Percentiles rank a stretch among this genome's conserved stretches.
Evolutionary conservation across 2,113 vertebrate genomes (phyloP).

Genomic region (Mesitornis unicolor): DNA sequence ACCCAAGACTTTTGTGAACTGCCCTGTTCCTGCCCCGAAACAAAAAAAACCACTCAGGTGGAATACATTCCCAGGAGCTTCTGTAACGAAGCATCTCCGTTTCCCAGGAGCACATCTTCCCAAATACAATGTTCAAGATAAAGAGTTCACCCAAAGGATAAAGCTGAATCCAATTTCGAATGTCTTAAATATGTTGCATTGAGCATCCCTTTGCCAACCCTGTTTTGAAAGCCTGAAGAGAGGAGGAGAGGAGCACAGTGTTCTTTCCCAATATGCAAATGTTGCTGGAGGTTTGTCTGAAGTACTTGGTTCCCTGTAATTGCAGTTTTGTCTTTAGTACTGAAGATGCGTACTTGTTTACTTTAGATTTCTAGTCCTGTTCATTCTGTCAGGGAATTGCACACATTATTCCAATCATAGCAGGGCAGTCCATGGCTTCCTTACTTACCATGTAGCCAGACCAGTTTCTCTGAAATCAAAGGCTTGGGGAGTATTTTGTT

Average conservation of each 20-base stretch:
- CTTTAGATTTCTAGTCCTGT: constrained; percentile 16
- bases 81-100: neutral
- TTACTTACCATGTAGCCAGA: neutral
- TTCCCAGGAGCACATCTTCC: neutral
- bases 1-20: neutral
- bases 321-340: neutral
- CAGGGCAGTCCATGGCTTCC: neutral
- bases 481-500: neutral
- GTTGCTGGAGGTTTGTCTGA: constrained; percentile 8
- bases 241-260: constrained; percentile 11
- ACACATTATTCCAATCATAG: constrained; percentile 8
- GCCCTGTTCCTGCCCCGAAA: neutral
- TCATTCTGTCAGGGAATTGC: neutral
- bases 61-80: neutral
- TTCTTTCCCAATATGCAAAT: neutral
- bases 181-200: neutral
- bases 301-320: constrained; percentile 12
- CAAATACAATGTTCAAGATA: neutral
- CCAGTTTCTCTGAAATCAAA: constrained; percentile 17
- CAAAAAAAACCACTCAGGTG: rapidly evolving
- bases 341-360: neutral
- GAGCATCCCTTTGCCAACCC: neutral
- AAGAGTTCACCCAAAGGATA: neutral
- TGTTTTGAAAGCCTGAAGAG: neutral
- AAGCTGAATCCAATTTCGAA: neutral